A percentile compares a stretch with the other conserved stretches of the same genome.
Evolutionary conservation across 2,113 vertebrate genomes (phyloP).

Genomic region (Ictalurus punctatus): DNA sequence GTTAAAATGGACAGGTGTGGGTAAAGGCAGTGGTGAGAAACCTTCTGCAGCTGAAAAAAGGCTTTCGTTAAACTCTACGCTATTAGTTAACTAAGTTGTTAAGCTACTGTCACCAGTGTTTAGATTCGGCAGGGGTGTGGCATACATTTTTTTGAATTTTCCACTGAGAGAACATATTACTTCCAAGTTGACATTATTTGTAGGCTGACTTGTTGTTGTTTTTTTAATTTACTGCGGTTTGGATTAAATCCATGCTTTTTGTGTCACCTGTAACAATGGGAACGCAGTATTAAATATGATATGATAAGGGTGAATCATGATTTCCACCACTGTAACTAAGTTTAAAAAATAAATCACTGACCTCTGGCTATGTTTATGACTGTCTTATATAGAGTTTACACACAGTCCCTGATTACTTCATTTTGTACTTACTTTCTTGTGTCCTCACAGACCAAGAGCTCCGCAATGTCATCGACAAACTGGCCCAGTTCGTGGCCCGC

Average conservation of each 20-base stretch:
- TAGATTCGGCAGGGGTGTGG: background rate
- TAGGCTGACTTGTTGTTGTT: too few relatives aligned
- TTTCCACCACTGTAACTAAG: background rate
- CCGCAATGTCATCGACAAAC: conserved; percentile 96
- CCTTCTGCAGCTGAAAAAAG: background rate
- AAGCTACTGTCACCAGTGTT: background rate
- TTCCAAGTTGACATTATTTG: too few relatives aligned
- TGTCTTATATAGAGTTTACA: background rate
- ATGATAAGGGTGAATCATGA: background rate
- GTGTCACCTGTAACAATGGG: background rate
- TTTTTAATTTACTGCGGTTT: too few relatives aligned
- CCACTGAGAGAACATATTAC: background rate
- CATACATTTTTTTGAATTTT: background rate
- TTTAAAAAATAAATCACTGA: background rate
- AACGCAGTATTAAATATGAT: background rate
- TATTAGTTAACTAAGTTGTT: background rate
- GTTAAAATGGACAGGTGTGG: background rate
- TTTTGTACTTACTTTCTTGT: background rate
- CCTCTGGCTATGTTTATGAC: background rate
- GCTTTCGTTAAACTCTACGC: background rate
- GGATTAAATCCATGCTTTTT: background rate
- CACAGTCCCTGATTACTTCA: background rate
- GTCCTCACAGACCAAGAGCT: conserved; percentile 88
- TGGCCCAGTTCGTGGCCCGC: conserved; percentile 95
- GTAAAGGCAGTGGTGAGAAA: background rate